These are phyloP conservation scores for Cistogaster globosa DNA, from an alignment of 2,888 invertebrate genomes.

Conservation along the genomic window DNA sequence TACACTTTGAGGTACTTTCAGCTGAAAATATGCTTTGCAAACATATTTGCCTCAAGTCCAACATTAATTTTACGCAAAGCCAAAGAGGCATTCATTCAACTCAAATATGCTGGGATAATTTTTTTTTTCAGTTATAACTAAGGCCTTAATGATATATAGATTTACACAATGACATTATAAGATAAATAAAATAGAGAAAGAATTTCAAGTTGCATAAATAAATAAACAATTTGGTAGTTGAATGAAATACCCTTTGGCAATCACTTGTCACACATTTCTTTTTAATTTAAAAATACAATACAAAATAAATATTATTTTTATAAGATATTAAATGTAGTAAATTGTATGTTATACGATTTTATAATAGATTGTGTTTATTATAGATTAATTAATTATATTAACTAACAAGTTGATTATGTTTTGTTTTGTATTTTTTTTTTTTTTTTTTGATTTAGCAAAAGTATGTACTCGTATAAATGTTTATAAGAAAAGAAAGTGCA, in stretches of 20 bases:
- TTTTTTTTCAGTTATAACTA: constrained; percentile 23
- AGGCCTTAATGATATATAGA: constrained; percentile 9
- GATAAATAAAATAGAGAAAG: neutral
- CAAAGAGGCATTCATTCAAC: constrained; percentile 65
- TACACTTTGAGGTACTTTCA: constrained; percentile 81
- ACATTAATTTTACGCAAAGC: constrained; percentile 83
- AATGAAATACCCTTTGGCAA: constrained; percentile 73
- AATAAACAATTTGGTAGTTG: constrained; percentile 12
- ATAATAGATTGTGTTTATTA: constrained; percentile 9
- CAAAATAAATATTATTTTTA: constrained; percentile 27
- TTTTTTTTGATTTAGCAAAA: neutral
- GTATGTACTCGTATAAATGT: constrained; percentile 1
- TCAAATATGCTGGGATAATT: constrained; percentile 1
- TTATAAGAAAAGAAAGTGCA: constrained; percentile 26
- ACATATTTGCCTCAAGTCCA: constrained; percentile 78
- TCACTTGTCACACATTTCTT: constrained; percentile 80
- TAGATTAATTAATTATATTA: constrained; percentile 9
- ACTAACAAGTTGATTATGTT: constrained; percentile 3
- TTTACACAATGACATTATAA: constrained; percentile 12
- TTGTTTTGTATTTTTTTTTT: too few species aligned
- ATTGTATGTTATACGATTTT: neutral
- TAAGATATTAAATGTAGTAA: constrained; percentile 26
- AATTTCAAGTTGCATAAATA: neutral
- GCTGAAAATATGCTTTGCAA: constrained; percentile 74
- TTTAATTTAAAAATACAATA: constrained; percentile 48